Conservation (phyloP, 2,113 vertebrate genomes). For the Monopterus albus region DNA sequence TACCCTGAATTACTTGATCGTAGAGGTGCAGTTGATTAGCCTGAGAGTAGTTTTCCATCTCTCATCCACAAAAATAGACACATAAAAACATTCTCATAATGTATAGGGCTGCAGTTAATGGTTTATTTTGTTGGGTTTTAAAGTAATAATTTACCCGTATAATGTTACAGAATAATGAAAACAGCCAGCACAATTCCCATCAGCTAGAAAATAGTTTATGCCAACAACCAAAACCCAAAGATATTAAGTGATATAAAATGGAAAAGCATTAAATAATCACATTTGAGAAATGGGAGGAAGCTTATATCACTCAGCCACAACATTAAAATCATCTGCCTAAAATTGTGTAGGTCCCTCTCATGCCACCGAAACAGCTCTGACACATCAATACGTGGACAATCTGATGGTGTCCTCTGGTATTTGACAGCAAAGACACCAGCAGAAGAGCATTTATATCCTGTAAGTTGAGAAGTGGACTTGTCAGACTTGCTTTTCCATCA, state of each 20-base stretch:
- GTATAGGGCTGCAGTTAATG: background rate
- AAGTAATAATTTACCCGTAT: background rate
- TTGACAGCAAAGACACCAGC: too few relatives aligned
- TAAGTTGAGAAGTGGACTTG: too few relatives aligned
- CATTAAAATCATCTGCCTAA: too few relatives aligned
- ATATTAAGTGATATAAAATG: too few relatives aligned
- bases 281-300: background rate
- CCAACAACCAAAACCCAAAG: background rate
- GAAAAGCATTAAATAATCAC: background rate
- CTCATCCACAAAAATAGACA: background rate
- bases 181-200: background rate
- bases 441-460: too few relatives aligned
- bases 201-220: background rate
- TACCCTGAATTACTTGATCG: background rate
- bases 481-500: too few relatives aligned
- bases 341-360: too few relatives aligned
- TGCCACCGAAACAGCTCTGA: too few relatives aligned
- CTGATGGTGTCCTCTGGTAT: too few relatives aligned
- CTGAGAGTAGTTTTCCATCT: background rate
- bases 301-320: too few relatives aligned
- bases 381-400: too few relatives aligned
- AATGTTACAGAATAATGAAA: background rate
- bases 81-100: too few relatives aligned
- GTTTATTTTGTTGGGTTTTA: background rate
- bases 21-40: constrained; percentile 4